A percentile compares a stretch with the other conserved stretches of the same genome.
Evolutionary conservation across 2,113 vertebrate genomes (phyloP).

Genomic region (Cynocephalus volans): DNA sequence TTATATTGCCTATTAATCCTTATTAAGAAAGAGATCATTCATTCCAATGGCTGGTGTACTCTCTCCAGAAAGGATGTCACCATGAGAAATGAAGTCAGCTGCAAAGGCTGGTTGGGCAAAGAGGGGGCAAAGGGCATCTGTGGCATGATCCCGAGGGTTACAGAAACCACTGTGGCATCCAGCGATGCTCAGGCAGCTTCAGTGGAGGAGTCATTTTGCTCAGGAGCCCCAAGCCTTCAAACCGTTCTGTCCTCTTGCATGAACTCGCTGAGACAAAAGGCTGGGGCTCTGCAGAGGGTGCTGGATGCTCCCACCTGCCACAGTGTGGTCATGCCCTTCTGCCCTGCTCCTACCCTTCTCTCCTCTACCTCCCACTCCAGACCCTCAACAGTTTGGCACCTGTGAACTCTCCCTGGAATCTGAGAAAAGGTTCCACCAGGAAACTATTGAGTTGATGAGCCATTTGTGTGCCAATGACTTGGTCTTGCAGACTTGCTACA

Average conservation of each 20-base stretch:
- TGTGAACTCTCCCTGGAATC: neutral
- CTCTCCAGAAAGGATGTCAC: neutral
- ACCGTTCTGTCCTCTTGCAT: fast-evolving
- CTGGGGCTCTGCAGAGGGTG: neutral
- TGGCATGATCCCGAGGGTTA: neutral
- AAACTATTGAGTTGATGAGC: neutral
- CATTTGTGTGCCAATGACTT: neutral
- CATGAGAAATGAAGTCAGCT: neutral
- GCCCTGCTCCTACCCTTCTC: too few species aligned
- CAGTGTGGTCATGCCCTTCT: fast-evolving
- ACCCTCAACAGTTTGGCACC: neutral
- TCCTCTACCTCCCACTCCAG: neutral
- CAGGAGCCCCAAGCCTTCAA: neutral
- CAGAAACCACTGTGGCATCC: neutral
- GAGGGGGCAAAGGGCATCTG: neutral
- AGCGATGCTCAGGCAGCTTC: fast-evolving
- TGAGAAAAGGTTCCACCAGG: neutral
- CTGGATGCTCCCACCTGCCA: neutral
- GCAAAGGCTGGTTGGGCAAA: neutral
- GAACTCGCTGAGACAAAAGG: fast-evolving
- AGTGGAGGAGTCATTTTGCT: neutral
- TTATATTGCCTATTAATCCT: neutral
- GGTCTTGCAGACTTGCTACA: neutral
- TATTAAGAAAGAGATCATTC: neutral
- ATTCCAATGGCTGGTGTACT: neutral